These are phyloP conservation scores for Tinamus guttatus DNA, from an alignment of 2,113 vertebrate genomes.

Conservation along the genomic window DNA sequence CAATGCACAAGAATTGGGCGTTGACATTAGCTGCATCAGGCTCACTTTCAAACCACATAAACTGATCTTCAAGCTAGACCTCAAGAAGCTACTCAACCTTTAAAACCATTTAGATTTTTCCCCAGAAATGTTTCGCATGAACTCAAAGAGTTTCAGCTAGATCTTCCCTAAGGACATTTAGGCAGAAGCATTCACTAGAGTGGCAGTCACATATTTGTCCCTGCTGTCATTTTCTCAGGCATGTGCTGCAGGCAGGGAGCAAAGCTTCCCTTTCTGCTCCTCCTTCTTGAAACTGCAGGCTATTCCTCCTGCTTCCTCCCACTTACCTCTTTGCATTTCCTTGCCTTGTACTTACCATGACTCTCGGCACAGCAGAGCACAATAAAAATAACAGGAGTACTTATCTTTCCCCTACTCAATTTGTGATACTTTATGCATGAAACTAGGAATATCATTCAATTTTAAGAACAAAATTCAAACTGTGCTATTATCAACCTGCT, in stretches of 20 bases:
- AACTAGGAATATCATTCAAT: rapidly evolving
- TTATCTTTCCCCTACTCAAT: neutral
- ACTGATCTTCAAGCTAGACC: neutral
- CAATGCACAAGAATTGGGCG: neutral
- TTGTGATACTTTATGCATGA: neutral
- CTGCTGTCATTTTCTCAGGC: neutral
- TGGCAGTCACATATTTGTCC: neutral
- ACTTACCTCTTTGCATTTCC: neutral
- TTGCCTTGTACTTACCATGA: neutral
- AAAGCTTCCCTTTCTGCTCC: neutral
- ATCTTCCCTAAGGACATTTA: neutral
- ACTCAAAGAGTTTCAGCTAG: neutral
- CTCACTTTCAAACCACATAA: neutral
- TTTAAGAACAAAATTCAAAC: neutral
- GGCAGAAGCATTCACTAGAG: neutral
- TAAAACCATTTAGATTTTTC: neutral
- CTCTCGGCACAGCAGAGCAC: neutral
- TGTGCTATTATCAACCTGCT: neutral
- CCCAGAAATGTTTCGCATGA: neutral
- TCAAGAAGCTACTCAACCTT: neutral
- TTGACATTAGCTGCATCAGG: neutral
- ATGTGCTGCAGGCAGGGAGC: neutral
- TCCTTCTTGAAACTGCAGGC: neutral
- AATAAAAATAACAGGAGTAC: neutral
- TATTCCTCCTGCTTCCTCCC: neutral